Evolutionary conservation across 2,888 invertebrate genomes (phyloP).

Genomic region (Yponomeuta malinellus): DNA sequence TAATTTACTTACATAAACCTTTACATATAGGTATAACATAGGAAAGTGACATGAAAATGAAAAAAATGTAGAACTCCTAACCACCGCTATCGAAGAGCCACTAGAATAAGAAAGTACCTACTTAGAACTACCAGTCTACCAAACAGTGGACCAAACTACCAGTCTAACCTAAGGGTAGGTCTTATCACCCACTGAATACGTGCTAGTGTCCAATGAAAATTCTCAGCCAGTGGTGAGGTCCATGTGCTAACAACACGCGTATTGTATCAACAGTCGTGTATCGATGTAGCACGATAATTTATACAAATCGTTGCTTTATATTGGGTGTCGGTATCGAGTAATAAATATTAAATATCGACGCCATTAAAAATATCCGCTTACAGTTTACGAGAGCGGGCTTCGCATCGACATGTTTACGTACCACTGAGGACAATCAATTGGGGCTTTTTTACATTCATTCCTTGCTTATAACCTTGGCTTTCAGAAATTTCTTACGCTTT

Average conservation of each 20-base stretch:
- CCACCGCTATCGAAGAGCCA: no score
- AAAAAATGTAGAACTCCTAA: no score
- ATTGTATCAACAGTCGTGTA: constrained; percentile 6
- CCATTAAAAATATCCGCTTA: constrained; percentile 72
- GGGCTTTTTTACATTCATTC: constrained; percentile 51
- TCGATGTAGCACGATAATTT: constrained; percentile 34
- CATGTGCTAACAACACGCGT: neutral
- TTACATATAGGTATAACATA: no score
- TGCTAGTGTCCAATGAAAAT: no score
- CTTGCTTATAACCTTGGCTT: constrained; percentile 25
- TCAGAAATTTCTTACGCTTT: neutral
- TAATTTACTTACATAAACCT: no score
- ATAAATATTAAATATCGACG: constrained; percentile 76
- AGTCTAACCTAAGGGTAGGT: no score
- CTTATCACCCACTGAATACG: no score
- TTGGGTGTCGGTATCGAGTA: constrained; percentile 67
- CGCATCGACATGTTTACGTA: constrained; percentile 65
- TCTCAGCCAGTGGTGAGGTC: no score
- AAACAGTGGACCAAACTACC: no score
- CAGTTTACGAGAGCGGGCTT: constrained; percentile 67
- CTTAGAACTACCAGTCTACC: no score
- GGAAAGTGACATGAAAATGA: no score
- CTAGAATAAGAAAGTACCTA: no score
- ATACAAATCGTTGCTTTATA: constrained; percentile 67
- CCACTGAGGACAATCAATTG: constrained; percentile 62